Base-by-base conservation (phyloP, 2,888 invertebrate species). In the Tanytarsus gracilentus region DNA sequence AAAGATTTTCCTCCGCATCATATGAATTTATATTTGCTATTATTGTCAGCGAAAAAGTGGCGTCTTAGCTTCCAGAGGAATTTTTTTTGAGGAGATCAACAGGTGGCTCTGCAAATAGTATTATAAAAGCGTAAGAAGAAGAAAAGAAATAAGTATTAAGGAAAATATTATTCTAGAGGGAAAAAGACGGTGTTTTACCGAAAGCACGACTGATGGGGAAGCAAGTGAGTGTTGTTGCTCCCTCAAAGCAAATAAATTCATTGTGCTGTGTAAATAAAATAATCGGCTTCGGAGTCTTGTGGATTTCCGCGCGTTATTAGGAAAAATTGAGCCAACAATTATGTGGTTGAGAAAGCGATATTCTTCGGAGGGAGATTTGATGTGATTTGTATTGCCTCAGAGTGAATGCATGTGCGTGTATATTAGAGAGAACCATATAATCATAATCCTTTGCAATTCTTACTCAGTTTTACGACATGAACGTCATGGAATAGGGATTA, bases 201-300 rank as follows among this genome's bases (percentile, higher is more conserved):
- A 44, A 44, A 21, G 21, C 27, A 49, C 27, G 25, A 49, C 11
- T 49, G 26, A 14, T 6, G 14, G 26, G 27, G 49, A 14, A 26
- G 49, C 25, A 8, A 27, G 26, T 14, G 21, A 49, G 11, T 4
- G 27, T 16, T 26, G 21, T 49, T 48, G 58, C 48, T 27, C 25
- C 58, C 48, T 58, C 48, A 58, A 58, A 40, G 48, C 58, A 58
- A 58, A 58, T 58, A 58, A 58, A 58, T 58, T 58, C 58, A 58
- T 58, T 58, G 58, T 58, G 29, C 26, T 48, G 58, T 29, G 40
- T 58, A 58, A 58, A 58, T 58, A 58, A 58, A 58, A 58, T 58
- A 58, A 58, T 58, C 58, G 58, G 30, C 30, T 26, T 25, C 18
- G 58, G 48, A 48, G 44, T 11, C 30, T 58, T 55, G 55, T 39